These are phyloP conservation scores for Halictus ligatus DNA, from an alignment of 2,888 invertebrate species.

Conservation along the genomic window DNA sequence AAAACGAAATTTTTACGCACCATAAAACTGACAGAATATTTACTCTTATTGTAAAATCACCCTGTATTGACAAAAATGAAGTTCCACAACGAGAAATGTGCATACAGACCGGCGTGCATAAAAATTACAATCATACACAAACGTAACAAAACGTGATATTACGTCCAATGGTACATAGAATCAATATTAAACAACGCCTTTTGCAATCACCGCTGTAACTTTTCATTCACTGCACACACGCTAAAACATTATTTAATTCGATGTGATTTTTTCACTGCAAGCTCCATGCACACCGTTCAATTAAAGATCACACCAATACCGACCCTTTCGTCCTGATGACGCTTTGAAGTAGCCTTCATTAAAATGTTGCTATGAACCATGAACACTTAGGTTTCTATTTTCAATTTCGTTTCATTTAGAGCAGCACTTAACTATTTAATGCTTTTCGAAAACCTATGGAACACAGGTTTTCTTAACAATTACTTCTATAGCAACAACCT, in stretches of 20 bases:
- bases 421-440: not conserved
- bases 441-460: not conserved
- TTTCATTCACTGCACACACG: not conserved
- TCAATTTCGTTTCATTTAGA: not conserved
- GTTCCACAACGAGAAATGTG: not conserved
- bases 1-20: not conserved
- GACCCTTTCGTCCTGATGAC: not conserved
- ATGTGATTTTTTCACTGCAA: not conserved
- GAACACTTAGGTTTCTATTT: not conserved
- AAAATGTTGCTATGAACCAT: not conserved
- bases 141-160: constrained; percentile 1
- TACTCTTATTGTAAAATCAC: not conserved
- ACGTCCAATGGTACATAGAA: not conserved
- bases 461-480: not conserved
- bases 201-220: not conserved
- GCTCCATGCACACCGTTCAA: not conserved
- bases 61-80: not conserved
- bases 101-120: not conserved
- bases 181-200: not conserved
- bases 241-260: not conserved
- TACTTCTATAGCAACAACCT: not conserved
- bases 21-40: not conserved
- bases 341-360: not conserved
- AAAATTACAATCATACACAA: not conserved
- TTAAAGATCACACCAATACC: not conserved